Evolutionary conservation across 2,113 vertebrate genomes (phyloP), one percentile per base, ranked within the genome.

Genomic region (Gymnarchus niloticus): DNA sequence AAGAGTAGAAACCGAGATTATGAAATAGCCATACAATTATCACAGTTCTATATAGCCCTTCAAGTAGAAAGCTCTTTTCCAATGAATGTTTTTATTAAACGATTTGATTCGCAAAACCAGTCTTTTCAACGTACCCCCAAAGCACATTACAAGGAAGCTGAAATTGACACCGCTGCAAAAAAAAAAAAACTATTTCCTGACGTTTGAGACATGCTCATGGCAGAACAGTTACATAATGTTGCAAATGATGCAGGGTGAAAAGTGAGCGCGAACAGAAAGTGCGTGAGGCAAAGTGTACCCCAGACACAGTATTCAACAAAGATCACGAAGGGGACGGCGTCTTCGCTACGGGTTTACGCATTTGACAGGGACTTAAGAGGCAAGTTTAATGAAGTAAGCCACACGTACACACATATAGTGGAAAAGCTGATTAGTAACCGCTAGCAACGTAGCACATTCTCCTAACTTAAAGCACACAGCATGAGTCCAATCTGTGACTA

Each of bases 231-330:
- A 73, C 65, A 76, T 85, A 85, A 85, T 7, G 21, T 41, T 37
- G 51, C 28, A 44, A 76, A 44, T 73, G 65, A 77, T 8, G 61
- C 84, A 76, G 19, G 44, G 61, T 56, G 61, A 90, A 89, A 91
- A 90, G 89, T 89, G 87, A 87, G 87, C 76, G 87, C 89, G 87
- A 86, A 87, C 83, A 80, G 86, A 88, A 85, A 77, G 81, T 76
- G 84, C 86, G 59, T 84, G 2, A 21, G 41, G 87, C 51, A 86
- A 87, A 83, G 89, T 69, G 87, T 81, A n/a, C 81, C 25, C 44
- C 91, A 92, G 92, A 93, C 89, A 90, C 92, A 89, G 85, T 88
- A 84, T 88, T 93, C 89, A 86, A 77, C 56, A 57, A 56, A 88
- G 59, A 76, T n/a, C 44, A 65, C 86, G 86, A 90, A 87, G 81